Base-by-base conservation (phyloP, 2,113 vertebrate species). In the Triplophysa siluroides region DNA sequence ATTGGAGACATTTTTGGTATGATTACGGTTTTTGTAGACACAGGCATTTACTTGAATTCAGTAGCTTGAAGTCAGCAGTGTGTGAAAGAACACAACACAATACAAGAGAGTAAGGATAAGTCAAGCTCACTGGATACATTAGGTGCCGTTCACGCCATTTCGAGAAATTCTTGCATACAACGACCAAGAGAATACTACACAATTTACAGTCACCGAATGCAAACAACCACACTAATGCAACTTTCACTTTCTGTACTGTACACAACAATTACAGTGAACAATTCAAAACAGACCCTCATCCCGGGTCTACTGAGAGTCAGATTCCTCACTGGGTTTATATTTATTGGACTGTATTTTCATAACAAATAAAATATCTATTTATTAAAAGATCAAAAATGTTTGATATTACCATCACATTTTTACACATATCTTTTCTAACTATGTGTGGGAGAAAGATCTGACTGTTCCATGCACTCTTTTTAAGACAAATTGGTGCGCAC, bases 401-500 rank as follows among this genome's bases (percentile, higher is more conserved):
- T 4, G 2, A 12, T 7, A 14, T 19, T 18, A n/a, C 19, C 5
- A 73, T 18, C n/a, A 19, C 8, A 74, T 43, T 19, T 75, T 61
- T 58, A 75, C 33, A 45, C 43, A 16, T 58, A 38, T 18, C 33
- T 60, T 68, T 73, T 19, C 24, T 52, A 50, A 70, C 26, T 61
- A 58, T 21, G 68, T 18, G 23, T 18, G 10, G 33, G 8, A n/a
- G 63, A 80, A 63, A 79, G 79, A 74, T 78, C 68, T 50, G 78
- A 63, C 81, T 70, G 33, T 16, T 69, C 64, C 67, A 80, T 50
- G 67, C 54, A 72, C 50, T 79, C 76, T 66, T 81, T 54, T 78
- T 73, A 82, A 83, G 71, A 87, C 86, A 86, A 87, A 18, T n/a
- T 65, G 77, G 64, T 64, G 82, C 50, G 62, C 23, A 65, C 10